phyloP scores from a whole-genome alignment of 2,888 invertebrate genomes.

The Stenolophus ochropezus region DNA sequence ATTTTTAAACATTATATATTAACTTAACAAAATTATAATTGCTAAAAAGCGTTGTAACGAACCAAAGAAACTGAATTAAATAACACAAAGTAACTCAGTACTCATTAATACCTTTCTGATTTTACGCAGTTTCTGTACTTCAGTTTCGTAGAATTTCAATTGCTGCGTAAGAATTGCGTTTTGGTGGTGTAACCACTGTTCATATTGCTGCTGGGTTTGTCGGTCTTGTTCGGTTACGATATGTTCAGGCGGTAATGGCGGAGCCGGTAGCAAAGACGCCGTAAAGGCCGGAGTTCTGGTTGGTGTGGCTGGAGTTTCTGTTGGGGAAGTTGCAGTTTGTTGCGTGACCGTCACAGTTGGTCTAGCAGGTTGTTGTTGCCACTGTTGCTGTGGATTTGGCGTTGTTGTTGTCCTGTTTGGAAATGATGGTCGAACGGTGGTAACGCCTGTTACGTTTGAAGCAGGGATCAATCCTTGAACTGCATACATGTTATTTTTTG shows the following conservation, averaged over 20 bases:
- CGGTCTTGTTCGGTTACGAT: constrained; percentile 84
- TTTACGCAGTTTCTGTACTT: constrained; percentile 91
- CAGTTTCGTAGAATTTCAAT: constrained; percentile 89
- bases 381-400: constrained; percentile 62
- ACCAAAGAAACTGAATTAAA: constrained; percentile 59
- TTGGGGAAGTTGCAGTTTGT: constrained; percentile 61
- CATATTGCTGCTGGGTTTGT: constrained; percentile 84
- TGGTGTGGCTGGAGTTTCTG: constrained; percentile 62
- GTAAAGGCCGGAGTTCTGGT: constrained; percentile 74
- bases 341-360: constrained; percentile 62
- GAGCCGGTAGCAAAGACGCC: constrained; percentile 79
- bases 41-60: constrained; percentile 52
- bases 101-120: constrained; percentile 81
- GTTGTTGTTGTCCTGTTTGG: constrained; percentile 61
- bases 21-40: constrained; percentile 51
- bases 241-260: constrained; percentile 86
- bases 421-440: constrained; percentile 57
- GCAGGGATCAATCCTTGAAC: constrained; percentile 67
- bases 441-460: constrained; percentile 48
- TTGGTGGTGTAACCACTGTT: constrained; percentile 90
- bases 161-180: constrained; percentile 84
- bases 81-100: constrained; percentile 52
- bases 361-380: constrained; percentile 67
- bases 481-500: constrained; percentile 50
- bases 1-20: constrained; percentile 42